phyloP scores from a whole-genome alignment of 2,797 vertebrate species.

The Pseudotriccus pelzelni region DNA sequence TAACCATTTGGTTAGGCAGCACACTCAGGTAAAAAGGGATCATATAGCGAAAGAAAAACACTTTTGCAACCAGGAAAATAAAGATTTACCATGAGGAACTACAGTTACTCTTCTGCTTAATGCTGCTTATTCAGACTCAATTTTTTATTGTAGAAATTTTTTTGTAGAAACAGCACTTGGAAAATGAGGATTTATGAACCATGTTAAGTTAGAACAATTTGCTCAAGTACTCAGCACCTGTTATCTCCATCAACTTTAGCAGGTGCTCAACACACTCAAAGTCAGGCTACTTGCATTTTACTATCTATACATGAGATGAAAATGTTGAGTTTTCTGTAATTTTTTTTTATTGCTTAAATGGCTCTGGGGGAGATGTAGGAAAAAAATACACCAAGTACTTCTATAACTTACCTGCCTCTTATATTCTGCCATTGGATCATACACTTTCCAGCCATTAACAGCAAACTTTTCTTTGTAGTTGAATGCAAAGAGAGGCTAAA shows the following conservation, averaged over 20 bases:
- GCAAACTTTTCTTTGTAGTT: constrained; percentile 91
- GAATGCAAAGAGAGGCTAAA: constrained; percentile 89
- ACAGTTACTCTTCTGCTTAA: neutral
- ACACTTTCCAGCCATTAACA: constrained; percentile 94
- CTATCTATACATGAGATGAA: neutral
- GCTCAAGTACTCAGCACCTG: neutral
- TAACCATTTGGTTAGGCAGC: neutral
- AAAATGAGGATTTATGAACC: neutral
- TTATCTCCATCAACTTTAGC: neutral
- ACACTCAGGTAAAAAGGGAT: neutral
- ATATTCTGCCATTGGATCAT: constrained; percentile 89
- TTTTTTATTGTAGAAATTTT: too few relatives aligned
- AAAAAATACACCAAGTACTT: neutral
- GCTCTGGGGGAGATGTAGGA: neutral
- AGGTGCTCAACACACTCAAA: neutral
- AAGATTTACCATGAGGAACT: neutral
- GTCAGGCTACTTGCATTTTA: neutral
- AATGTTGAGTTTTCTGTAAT: neutral
- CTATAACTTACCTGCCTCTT: constrained; percentile 86
- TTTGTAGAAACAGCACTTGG: neutral
- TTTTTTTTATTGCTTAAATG: neutral
- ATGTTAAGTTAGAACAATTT: neutral
- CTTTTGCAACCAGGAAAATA: neutral
- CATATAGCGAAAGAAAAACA: neutral
- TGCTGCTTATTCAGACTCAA: neutral